Conservation (phyloP, 2,113 vertebrate species). For the Azemiops feae region DNA sequence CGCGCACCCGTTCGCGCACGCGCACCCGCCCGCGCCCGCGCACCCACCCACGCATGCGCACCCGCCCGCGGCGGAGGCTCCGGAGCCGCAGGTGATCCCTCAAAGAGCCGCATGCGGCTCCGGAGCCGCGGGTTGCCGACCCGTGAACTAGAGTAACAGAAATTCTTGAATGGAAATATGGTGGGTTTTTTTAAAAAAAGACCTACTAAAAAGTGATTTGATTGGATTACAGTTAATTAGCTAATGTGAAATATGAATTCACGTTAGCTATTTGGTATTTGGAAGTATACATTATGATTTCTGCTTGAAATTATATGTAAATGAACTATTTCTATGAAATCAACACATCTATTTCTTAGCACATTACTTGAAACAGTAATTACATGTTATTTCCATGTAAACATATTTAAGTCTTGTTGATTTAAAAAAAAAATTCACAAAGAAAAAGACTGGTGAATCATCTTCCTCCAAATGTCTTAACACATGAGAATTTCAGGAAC, state of each 20-base stretch:
- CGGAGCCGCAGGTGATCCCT: too few relatives aligned
- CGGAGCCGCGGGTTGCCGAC: too few relatives aligned
- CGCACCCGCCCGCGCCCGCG: too few relatives aligned
- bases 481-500: constrained; percentile 29
- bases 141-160: not conserved
- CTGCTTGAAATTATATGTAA: not conserved
- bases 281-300: not conserved
- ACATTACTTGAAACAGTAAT: not conserved
- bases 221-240: not conserved
- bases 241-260: not conserved
- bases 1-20: too few relatives aligned
- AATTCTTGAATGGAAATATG: not conserved
- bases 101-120: too few relatives aligned
- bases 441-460: not conserved
- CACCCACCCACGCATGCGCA: too few relatives aligned
- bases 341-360: not conserved
- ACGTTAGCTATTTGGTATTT: not conserved
- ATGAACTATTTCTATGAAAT: not conserved
- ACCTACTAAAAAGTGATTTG: not conserved
- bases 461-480: not conserved
- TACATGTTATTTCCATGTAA: not conserved
- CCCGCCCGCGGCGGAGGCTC: too few relatives aligned
- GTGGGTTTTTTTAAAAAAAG: not conserved
- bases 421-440: not conserved
- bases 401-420: not conserved